Percentiles rank a stretch among this genome's conserved stretches.
These are phyloP conservation scores for Molothrus aeneus DNA, from an alignment of 2,797 vertebrate genomes.

Conservation along the genomic window DNA sequence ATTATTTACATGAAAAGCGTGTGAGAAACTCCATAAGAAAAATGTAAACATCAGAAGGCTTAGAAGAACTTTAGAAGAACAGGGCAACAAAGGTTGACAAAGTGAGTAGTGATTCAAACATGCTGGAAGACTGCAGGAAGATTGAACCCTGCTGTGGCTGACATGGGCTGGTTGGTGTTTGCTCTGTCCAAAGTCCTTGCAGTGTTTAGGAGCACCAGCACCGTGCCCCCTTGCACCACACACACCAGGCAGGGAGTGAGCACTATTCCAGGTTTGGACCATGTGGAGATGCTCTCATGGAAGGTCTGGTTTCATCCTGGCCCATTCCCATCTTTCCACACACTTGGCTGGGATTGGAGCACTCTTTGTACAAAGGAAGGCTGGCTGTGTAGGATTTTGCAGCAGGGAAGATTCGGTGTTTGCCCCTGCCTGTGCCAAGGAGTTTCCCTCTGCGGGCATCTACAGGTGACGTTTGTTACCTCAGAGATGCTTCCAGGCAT, in stretches of 20 bases:
- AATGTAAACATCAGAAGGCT: too few relatives aligned
- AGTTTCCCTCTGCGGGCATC: not conserved
- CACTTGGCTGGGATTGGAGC: not conserved
- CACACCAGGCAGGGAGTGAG: fast-evolving
- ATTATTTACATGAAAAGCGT: too few relatives aligned
- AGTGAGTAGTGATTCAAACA: not conserved
- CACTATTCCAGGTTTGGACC: fast-evolving
- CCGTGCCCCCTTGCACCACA: fast-evolving
- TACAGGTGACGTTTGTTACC: not conserved
- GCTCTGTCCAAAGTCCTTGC: not conserved
- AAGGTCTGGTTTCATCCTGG: not conserved
- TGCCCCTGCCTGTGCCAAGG: not conserved
- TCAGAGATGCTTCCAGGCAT: not conserved
- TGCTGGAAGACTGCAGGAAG: not conserved
- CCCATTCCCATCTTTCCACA: not conserved
- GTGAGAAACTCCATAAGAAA: too few relatives aligned
- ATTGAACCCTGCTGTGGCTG: not conserved
- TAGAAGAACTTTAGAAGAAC: too few relatives aligned
- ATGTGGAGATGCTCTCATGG: not conserved
- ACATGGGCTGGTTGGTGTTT: not conserved
- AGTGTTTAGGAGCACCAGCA: not conserved
- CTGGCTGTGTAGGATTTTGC: not conserved
- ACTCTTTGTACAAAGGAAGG: fast-evolving
- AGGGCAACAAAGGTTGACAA: not conserved
- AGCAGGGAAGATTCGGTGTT: not conserved